Evolutionary conservation across 2,113 vertebrate genomes (phyloP).

Genomic region (Machaerirhynchus nigripectus): DNA sequence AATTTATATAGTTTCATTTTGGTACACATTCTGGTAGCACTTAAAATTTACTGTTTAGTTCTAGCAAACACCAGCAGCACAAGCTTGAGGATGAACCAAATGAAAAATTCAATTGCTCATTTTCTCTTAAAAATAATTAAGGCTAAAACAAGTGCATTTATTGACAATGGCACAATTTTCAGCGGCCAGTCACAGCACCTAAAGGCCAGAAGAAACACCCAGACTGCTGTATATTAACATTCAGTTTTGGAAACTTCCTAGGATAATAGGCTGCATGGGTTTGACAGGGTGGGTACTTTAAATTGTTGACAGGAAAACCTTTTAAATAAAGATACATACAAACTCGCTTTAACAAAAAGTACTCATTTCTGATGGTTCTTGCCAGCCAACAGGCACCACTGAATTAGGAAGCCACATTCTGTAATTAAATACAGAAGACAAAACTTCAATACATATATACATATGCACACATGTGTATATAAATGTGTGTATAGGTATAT

Average conservation of each 20-base stretch:
- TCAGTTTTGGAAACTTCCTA: slow-evolving; percentile 51
- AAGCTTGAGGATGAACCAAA: slow-evolving; percentile 72
- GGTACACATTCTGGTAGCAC: slow-evolving; percentile 72
- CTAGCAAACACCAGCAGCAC: slow-evolving; percentile 69
- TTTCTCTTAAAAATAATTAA: slow-evolving; percentile 75
- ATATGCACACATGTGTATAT: slow-evolving; percentile 33
- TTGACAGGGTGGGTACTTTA: slow-evolving; percentile 38
- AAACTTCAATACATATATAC: slow-evolving; percentile 59
- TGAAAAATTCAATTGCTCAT: slow-evolving; percentile 59
- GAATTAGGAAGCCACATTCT: slow-evolving; percentile 65
- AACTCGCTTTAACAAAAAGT: background rate
- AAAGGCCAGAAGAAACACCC: slow-evolving; percentile 56
- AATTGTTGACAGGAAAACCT: slow-evolving; percentile 25
- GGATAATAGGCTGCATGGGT: slow-evolving; percentile 36
- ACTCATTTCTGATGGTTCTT: slow-evolving; percentile 43
- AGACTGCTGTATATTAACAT: slow-evolving; percentile 66
- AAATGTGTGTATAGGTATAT: slow-evolving; percentile 55
- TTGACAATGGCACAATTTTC: slow-evolving; percentile 78
- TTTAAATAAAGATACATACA: slow-evolving; percentile 25
- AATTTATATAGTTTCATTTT: slow-evolving; percentile 67
- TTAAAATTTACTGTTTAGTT: slow-evolving; percentile 69
- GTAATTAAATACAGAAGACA: slow-evolving; percentile 71
- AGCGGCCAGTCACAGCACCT: slow-evolving; percentile 66
- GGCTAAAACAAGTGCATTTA: slow-evolving; percentile 80
- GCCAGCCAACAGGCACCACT: slow-evolving; percentile 68